A percentile compares a stretch with the other conserved stretches of the same genome.
phyloP scores from a whole-genome alignment of 64 coral and sea anemone species.

The Actinia equina region DNA sequence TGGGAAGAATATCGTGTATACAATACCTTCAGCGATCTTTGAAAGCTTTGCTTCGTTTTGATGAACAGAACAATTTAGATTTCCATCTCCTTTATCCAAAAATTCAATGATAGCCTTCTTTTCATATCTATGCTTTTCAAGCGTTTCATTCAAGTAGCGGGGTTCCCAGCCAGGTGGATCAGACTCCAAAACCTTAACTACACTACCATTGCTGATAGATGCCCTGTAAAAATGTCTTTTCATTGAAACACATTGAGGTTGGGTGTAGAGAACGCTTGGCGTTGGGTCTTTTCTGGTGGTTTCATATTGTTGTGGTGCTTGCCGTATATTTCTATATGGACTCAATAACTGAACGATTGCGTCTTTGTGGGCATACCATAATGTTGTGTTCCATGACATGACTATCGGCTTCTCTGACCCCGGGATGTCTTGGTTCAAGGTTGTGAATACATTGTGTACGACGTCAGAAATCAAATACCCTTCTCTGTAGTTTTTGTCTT shows the following conservation, averaged over 20 bases:
- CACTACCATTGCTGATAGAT: background rate
- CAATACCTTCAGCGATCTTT: background rate
- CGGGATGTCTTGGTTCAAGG: background rate
- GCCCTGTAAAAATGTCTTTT: background rate
- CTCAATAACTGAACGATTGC: background rate
- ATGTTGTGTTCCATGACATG: conserved; percentile 4
- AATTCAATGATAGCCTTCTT: background rate
- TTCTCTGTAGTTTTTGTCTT: background rate
- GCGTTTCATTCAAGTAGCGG: background rate
- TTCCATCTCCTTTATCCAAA: background rate
- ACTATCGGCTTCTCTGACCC: background rate
- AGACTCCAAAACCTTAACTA: background rate
- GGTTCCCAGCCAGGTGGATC: background rate
- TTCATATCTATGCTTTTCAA: background rate
- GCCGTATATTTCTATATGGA: background rate
- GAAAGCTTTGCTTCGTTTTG: background rate
- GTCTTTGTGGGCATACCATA: background rate
- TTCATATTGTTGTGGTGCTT: background rate
- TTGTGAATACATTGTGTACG: background rate
- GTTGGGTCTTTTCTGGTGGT: background rate
- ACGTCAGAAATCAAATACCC: background rate
- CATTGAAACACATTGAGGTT: background rate
- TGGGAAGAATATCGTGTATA: background rate
- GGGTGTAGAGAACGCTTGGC: background rate
- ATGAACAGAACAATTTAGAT: background rate